Base-by-base conservation (phyloP, 2,888 invertebrate species). In the Blastobasis lacticolella region DNA sequence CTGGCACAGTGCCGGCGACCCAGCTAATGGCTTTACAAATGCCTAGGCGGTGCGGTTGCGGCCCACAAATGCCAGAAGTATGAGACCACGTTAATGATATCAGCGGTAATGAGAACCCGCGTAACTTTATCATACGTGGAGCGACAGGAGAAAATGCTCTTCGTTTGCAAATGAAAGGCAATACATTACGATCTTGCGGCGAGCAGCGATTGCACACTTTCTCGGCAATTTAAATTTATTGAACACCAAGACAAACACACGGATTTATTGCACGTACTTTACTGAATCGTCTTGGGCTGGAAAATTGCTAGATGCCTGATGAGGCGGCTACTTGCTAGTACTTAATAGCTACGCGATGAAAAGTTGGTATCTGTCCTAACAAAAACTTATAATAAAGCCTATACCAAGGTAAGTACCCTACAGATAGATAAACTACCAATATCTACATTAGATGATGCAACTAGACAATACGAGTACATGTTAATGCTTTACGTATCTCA, bases 91-190 rank as follows among this genome's bases (percentile, higher is more conserved):
- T 62, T 75, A 77, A 78, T 75, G 71, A 75, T 77, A 80, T 76
- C 75, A 64, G 63, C 62, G 60, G 76, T 79, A 82, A 82, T 73
- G 71, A 76, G 78, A 81, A 70, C 67, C 71, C 63, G 61, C 71
- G 80, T 78, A 80, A 82, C 78, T 78, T 75, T 79, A 81, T 80
- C 80, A 80, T 78, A 78, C 64, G 75, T 72, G 71, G 71, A 71
- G 70, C 70, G 76, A 71, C 72, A 62, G 67, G 81, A 79, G 82
- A 84, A 82, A 85, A 62, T 65, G 64, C 69, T 73, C 75, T 76
- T 76, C 73, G 69, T 75, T 77, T 74, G 71, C 78, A 73, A 81
- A 81, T 73, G 81, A 81, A 81, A 83, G 79, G 73, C 68, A 75
- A 80, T 78, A 78, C 73, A 69, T 77, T 69, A 73, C 62, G 57